Evolutionary conservation across 2,888 invertebrate species (phyloP), one percentile per base, ranked within the genome.

Genomic region (Timandra comae): DNA sequence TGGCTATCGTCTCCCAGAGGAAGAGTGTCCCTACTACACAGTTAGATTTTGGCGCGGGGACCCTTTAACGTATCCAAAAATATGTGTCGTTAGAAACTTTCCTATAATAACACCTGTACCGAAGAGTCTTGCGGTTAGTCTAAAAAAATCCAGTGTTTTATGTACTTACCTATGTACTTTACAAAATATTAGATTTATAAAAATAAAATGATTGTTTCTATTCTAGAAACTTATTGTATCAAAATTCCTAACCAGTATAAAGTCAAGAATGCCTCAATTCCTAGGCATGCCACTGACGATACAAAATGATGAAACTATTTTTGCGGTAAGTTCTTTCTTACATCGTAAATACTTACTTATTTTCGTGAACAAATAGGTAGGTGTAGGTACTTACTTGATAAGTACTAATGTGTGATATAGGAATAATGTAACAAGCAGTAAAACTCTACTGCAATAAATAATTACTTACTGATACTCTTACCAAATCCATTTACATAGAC

Each of bases 11-110:
- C 38, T 85, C 29, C 76, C 82, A 0, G 81, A 82, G 41, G 62
- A 64, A 26, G 79, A 77, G 39, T 33, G 49, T 35, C 27, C 62
- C 0, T 79, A 77, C 45, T 80, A 76, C 38, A 45, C 61, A 7
- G 51, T 85, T 3, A 61, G 70, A 26, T 85, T 85, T 49, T 85
- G 84, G 84, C 71, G 79, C 11, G 85, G 85, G 5, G 80, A 80
- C 12, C 74, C 81, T 1, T 42, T 84, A 29, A 78, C 73, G 2
- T 85, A 85, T 34, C 84, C 84, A 7, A 67, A 68, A 31, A 46
- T 66, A 38, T 85, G 84, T 49, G 55, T 82, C 0, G 45, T 62
- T 6, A 52, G 64, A 45, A 63, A 67, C 38, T 73, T 66, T 42
- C 84, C 84, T 1, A 65, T 79, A 12, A 57, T 81, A 13, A 74